Evolutionary conservation across 35 echinoderm and acorn worm genomes (phyloP), one percentile per base, ranked within the genome.

Genomic region (Lytechinus pictus): DNA sequence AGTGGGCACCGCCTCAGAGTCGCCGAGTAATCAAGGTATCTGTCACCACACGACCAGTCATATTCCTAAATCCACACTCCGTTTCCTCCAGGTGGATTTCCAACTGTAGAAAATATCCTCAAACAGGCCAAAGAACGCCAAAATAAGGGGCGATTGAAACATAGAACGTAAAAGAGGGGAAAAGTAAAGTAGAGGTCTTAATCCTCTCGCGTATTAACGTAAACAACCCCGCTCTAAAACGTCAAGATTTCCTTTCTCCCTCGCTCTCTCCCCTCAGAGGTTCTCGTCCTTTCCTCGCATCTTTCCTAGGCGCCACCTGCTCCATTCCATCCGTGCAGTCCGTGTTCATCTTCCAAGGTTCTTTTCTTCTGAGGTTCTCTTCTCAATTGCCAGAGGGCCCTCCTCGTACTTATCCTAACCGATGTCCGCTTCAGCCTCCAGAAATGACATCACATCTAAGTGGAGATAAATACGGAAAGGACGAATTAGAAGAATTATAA

Each of bases 141-240:
- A 54, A 90, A 54, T 52, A 90, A 90, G 28, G 52, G 88, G 88
- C 29, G 88, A 90, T 28, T 28, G 88, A 54, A 53, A 90, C 28
- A 90, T 0, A 54, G 52, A 90, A 90, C 28, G 52, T 12, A 33
- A 33, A 21, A 52, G 28, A 52, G 88, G 2, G 10, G 88, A 54
- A 52, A 51, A 90, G 16, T 44, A 54, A 90, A 13, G 88, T 28
- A 90, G 52, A 90, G 29, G 29, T 90, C 88, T 90, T 90, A 90
- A 90, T 90, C 88, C 88, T 90, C 88, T 54, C 52, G 88, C 88
- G 88, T 90, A 90, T 54, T 52, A 90, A 90, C 88, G 29, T 52
- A 90, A 90, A 90, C 88, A 90, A 90, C 88, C 88, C 52, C 88
- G 11, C 88, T 90, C 88, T 90, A 90, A 90, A 90, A 90, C 88